Percentiles rank a stretch among this genome's conserved stretches.
Conservation (phyloP, 92 coral and sea anemone species). For the Pocillopora grandis region DNA sequence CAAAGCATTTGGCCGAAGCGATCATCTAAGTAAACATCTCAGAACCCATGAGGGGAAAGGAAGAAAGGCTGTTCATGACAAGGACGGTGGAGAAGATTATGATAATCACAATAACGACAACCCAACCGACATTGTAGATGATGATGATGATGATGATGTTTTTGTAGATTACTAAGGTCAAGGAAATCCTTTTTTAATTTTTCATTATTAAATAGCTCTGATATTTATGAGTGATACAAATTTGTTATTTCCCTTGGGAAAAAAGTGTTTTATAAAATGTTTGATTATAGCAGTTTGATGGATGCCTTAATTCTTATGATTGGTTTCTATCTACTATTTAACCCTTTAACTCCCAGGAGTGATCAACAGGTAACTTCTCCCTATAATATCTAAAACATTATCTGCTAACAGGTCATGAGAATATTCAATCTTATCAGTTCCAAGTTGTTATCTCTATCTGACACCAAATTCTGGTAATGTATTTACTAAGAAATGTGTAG, state of each 20-base stretch:
- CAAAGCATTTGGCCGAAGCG: slow-evolving; percentile 93
- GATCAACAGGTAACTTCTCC: too few species aligned
- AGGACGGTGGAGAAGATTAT: slow-evolving; percentile 25
- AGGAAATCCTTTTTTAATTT: neutral
- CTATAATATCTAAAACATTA: too few species aligned
- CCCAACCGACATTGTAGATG: neutral
- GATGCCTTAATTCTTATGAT: neutral
- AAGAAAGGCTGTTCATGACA: slow-evolving; percentile 27
- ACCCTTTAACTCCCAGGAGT: too few species aligned
- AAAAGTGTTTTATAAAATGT: neutral
- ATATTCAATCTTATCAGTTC: too few species aligned
- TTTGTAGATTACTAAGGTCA: slow-evolving; percentile 17
- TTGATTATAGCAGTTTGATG: neutral
- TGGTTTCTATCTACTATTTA: too few species aligned
- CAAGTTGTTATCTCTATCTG: too few species aligned
- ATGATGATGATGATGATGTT: slow-evolving; percentile 14
- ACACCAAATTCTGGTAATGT: too few species aligned
- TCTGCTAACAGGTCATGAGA: too few species aligned
- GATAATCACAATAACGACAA: neutral
- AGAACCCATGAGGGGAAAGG: slow-evolving; percentile 71
- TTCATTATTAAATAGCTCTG: too few species aligned
- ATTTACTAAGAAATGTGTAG: too few species aligned
- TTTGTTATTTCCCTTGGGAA: too few species aligned
- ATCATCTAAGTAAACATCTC: slow-evolving; percentile 82
- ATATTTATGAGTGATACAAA: too few species aligned